Conservation (phyloP, 2,888 invertebrate species). For the Dilophus febrilis region DNA sequence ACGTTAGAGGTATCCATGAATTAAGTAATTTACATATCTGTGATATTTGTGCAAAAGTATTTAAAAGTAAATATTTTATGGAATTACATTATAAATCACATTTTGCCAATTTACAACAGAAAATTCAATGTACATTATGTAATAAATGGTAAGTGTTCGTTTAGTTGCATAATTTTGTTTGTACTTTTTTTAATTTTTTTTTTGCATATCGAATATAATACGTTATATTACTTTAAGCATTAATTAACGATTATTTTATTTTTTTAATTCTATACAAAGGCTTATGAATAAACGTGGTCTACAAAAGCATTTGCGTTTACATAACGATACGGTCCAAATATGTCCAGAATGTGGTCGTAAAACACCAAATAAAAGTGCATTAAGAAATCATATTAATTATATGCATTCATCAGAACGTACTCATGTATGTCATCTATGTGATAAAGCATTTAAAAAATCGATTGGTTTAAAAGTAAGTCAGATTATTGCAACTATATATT, state of each 20-base stretch:
- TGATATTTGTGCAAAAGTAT: slow-evolving; percentile 3
- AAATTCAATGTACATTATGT: slow-evolving; percentile 25
- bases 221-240: too few relatives aligned
- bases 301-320: background rate
- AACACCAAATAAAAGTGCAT: slow-evolving; percentile 24
- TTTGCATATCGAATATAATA: too few relatives aligned
- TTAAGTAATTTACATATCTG: background rate
- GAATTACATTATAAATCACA: slow-evolving; percentile 22
- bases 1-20: slow-evolving; percentile 1
- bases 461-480: slow-evolving; percentile 21
- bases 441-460: slow-evolving; percentile 26
- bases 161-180: too few relatives aligned
- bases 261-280: too few relatives aligned
- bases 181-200: too few relatives aligned
- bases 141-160: slow-evolving; percentile 23
- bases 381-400: slow-evolving; percentile 24
- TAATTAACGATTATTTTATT: too few relatives aligned
- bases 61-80: slow-evolving; percentile 15
- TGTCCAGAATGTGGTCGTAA: slow-evolving; percentile 14
- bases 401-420: slow-evolving; percentile 22
- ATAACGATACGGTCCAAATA: background rate
- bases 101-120: slow-evolving; percentile 19
- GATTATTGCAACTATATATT: too few relatives aligned
- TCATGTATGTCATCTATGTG: slow-evolving; percentile 24
- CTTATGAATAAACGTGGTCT: background rate